Percentiles rank a stretch among this genome's conserved stretches.
phyloP scores from a whole-genome alignment of 2,888 invertebrate genomes.

The Bedellia somnulentella region DNA sequence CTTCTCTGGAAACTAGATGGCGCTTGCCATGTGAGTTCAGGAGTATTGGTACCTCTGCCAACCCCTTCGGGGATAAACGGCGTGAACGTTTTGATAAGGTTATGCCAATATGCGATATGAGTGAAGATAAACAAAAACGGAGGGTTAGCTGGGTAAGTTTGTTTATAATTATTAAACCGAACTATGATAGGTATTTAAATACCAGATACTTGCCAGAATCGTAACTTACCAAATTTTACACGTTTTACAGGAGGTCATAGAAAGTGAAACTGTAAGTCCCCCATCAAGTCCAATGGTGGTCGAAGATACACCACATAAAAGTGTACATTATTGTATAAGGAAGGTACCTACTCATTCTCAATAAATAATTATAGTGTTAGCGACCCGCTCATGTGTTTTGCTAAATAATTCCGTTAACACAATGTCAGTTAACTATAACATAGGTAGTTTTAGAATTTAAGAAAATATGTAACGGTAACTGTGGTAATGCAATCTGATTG shows the following conservation, averaged over 20 bases:
- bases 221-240: neutral
- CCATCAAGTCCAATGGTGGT: constrained; percentile 1
- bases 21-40: too few relatives aligned
- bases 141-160: constrained; percentile 2
- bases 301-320: constrained; percentile 2
- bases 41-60: too few relatives aligned
- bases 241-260: neutral
- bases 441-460: too few relatives aligned
- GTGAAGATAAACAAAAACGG: neutral
- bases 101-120: constrained; percentile 1
- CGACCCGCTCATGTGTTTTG: too few relatives aligned
- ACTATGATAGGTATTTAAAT: neutral
- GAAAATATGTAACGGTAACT: too few relatives aligned
- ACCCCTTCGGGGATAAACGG: too few relatives aligned
- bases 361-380: neutral
- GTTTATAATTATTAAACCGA: neutral
- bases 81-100: too few relatives aligned
- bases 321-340: neutral
- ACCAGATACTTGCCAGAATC: neutral
- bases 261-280: neutral
- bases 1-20: too few relatives aligned
- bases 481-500: too few relatives aligned
- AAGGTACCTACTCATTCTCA: neutral
- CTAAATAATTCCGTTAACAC: too few relatives aligned
- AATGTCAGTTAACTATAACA: too few relatives aligned